Base-by-base conservation (phyloP, 2,888 invertebrate species). In the Euzetes globulus region DNA sequence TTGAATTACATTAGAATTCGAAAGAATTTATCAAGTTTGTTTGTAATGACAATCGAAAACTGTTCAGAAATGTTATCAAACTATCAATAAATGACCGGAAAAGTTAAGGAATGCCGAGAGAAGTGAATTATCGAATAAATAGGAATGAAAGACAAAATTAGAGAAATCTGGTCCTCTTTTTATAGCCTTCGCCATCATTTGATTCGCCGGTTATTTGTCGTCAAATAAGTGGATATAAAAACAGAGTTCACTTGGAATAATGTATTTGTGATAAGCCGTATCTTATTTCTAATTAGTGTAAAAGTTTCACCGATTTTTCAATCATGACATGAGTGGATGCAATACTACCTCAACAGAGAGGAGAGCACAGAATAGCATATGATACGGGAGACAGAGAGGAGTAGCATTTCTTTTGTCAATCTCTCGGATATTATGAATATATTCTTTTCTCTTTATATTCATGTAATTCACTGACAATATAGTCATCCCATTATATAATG, bases 291-390 rank as follows among this genome's bases (percentile, higher is more conserved):
- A 63, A 63, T 63, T 63, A 63, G 63, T 63, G 19, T 63, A 63
- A 63, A 63, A 63, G 63, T 63, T 63, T 63, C 63, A 37, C 63
- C 63, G 63, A 63, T 63, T 63, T 58, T 63, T 63, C 63, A 63
- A 63, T 63, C 63, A 63, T 63, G 63, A 27, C 63, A 63, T 63
- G 58, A 63, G 63, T 63, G 63, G 63, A 33, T 63, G 63, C 63
- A 33, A 63, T 63, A 63, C 63, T 29, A 63, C 37, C 63, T 33
- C 63, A 29, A 60, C 25, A 19, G 4, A 27, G 19, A 55, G 3
- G 6, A 63, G 63, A n/a, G 63, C 63, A 63, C 33, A 17, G 37
- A 41, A 41, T 41, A 9, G 41, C 7, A 5, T 41, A 41, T 11
- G 7, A 41, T 41, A 41, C 13, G 63, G 6, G 27, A n/a, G n/a